Evolutionary conservation across 2,888 invertebrate species (phyloP), one percentile per base, ranked within the genome.

Genomic region (Andrena minutula): DNA sequence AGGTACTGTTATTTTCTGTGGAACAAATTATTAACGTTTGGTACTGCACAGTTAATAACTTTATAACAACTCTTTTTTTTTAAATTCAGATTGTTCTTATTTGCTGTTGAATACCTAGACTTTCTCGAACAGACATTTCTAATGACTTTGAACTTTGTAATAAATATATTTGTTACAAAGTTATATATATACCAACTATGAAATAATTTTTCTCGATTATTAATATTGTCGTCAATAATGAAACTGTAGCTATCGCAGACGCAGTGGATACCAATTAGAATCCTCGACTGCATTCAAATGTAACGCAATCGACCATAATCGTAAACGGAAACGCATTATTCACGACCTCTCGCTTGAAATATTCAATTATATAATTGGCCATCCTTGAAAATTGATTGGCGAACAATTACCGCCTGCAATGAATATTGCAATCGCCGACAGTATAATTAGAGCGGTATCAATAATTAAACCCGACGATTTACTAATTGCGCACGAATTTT

Each of bases 311-410:
- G 56, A 41, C n/a, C 35, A 30, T 49, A 64, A 79, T 77, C 26
- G 28, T 23, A 10, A 26, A 20, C 23, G 32, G 51, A 53, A 71
- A 70, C 51, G 53, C 64, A 41, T 56, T 68, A 49, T 49, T 64
- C 16, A 35, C 47, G 20, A 23, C 10, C 53, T 68, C 28, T 63
- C 72, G 70, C 23, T 35, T 72, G 63, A 66, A 83, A 84, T 72
- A 75, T 84, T 80, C 84, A 73, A 77, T 80, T 76, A 70, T 41
- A 41, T 26, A 61, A 70, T 58, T 74, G 47, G 58, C 47, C 51
- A 79, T 20, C 65, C 70, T 71, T 79, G 79, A 71, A 79, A 78
- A 79, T 79, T 71, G 79, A 79, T 82, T 82, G 79, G 75, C 71
- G 75, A 35, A 74, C 73, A 83, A 84, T 84, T 73, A 76, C 73